Conservation (phyloP, 2,888 invertebrate genomes). For the Digitonthophagus gazella region DNA sequence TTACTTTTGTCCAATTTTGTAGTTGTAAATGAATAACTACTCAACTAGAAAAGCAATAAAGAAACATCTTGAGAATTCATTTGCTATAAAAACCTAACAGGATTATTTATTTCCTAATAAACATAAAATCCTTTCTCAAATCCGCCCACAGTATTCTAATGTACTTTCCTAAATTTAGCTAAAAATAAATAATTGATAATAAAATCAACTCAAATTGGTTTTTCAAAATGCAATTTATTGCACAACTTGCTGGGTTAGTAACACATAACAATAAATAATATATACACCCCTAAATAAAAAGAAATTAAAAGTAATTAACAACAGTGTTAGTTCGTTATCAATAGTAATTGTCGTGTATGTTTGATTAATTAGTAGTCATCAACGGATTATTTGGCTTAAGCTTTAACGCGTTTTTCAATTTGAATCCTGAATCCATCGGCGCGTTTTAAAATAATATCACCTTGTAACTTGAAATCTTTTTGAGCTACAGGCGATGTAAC, state of each 20-base stretch:
- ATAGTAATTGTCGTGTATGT: not conserved
- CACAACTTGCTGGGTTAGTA: slow-evolving; percentile 20
- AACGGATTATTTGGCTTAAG: too few species aligned
- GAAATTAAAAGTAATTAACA: not conserved
- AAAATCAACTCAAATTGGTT: slow-evolving; percentile 1
- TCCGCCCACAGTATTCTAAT: too few species aligned
- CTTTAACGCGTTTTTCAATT: slow-evolving; percentile 32
- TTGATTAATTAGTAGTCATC: too few species aligned
- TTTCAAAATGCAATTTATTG: slow-evolving; percentile 28
- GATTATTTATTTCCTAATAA: too few species aligned
- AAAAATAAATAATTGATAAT: not conserved
- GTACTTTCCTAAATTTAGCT: too few species aligned
- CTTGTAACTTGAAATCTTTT: slow-evolving; percentile 69
- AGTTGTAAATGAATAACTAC: too few species aligned
- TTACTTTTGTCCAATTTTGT: too few species aligned
- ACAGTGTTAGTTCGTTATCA: not conserved
- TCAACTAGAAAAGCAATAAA: too few species aligned
- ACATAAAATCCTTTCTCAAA: too few species aligned
- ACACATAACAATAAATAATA: slow-evolving; percentile 22
- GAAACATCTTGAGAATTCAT: too few species aligned
- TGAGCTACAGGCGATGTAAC: slow-evolving; percentile 67
- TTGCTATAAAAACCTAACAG: too few species aligned
- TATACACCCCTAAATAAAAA: slow-evolving; percentile 14
- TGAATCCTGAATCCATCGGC: slow-evolving; percentile 66
- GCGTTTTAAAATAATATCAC: slow-evolving; percentile 75